Percentiles rank a stretch among this genome's conserved stretches.
Conservation (phyloP, 2,113 vertebrate species). For the Macaca mulatta region DNA sequence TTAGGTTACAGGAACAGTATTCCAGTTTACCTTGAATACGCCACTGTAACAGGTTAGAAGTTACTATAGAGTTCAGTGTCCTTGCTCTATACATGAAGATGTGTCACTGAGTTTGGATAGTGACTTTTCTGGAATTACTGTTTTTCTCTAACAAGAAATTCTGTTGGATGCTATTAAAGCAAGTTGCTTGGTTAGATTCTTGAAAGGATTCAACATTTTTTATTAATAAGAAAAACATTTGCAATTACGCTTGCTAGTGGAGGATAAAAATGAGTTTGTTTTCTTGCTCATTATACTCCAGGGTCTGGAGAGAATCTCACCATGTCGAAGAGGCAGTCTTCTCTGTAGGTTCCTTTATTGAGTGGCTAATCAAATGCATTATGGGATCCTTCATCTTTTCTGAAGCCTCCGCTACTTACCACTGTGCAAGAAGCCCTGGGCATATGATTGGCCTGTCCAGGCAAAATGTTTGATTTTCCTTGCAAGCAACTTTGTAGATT, state of each 20-base stretch:
- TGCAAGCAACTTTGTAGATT: slow-evolving; percentile 4
- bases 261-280: slow-evolving; percentile 53
- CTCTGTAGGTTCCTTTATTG: slow-evolving; percentile 31
- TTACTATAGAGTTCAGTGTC: background rate
- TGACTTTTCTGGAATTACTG: background rate
- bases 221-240: slow-evolving; percentile 59
- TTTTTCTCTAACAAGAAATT: slow-evolving; percentile 39
- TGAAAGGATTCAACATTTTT: slow-evolving; percentile 48
- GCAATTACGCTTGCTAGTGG: background rate
- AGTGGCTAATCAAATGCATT: slow-evolving; percentile 47
- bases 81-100: background rate
- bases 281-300: slow-evolving; percentile 30
- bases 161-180: slow-evolving; percentile 1
- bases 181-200: slow-evolving; percentile 38
- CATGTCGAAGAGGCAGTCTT: slow-evolving; percentile 23
- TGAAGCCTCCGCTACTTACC: background rate
- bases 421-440: background rate
- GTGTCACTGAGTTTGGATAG: background rate
- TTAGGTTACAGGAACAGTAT: background rate
- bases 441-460: background rate
- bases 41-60: background rate
- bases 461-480: slow-evolving; percentile 45
- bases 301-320: background rate
- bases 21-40: background rate
- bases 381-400: slow-evolving; percentile 54